phyloP scores from a whole-genome alignment of 1,140 invertebrate genomes.

The Drosophila triauraria region DNA sequence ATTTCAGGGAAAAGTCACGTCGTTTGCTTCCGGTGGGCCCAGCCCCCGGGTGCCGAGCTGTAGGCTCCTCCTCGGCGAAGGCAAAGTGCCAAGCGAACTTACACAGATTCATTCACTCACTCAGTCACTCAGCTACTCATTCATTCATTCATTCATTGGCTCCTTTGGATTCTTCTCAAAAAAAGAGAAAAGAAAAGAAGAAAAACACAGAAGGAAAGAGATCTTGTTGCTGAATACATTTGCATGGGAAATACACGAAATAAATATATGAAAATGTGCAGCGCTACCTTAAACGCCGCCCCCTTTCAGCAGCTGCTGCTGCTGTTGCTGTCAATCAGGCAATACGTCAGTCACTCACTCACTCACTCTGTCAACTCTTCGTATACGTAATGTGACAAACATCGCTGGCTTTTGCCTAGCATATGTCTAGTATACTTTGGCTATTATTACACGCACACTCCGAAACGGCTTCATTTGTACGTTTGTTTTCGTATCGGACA shows the following conservation, averaged over 20 bases:
- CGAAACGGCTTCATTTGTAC: slow-evolving; percentile 24
- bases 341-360: slow-evolving; percentile 73
- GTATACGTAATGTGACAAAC: slow-evolving; percentile 80
- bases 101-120: slow-evolving; percentile 73
- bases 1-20: slow-evolving; percentile 84
- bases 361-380: slow-evolving; percentile 58
- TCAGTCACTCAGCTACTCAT: slow-evolving; percentile 28
- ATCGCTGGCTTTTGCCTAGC: slow-evolving; percentile 32
- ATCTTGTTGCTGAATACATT: slow-evolving; percentile 53
- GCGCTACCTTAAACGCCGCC: slow-evolving; percentile 17
- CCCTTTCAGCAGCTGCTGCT: slow-evolving; percentile 13
- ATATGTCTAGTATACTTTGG: slow-evolving; percentile 51
- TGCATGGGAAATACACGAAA: slow-evolving; percentile 77
- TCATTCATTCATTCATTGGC: slow-evolving; percentile 59
- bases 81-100: slow-evolving; percentile 79
- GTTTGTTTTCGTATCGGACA: slow-evolving; percentile 58
- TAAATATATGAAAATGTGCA: slow-evolving; percentile 78
- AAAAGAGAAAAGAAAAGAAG: background rate
- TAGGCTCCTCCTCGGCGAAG: slow-evolving; percentile 15
- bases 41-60: background rate
- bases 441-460: slow-evolving; percentile 56
- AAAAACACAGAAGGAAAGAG: slow-evolving; percentile 4
- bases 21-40: slow-evolving; percentile 82
- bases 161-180: slow-evolving; percentile 39
- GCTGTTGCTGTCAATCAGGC: slow-evolving; percentile 78